Conservation (phyloP, 2,113 vertebrate genomes). For the Phoenicopterus ruber region DNA sequence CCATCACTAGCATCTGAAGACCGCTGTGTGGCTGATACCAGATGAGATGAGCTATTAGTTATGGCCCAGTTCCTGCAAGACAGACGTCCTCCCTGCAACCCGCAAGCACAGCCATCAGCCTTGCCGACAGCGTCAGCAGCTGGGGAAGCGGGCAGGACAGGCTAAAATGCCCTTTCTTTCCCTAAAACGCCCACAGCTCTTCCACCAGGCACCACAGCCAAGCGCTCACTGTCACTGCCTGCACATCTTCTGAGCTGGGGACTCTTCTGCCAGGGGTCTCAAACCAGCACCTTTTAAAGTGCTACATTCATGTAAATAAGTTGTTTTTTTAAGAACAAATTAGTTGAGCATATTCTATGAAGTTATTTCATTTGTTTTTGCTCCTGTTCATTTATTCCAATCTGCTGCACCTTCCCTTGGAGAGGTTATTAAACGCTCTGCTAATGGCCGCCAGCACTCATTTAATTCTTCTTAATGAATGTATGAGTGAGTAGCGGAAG, state of each 20-base stretch:
- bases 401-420: slow-evolving; percentile 57
- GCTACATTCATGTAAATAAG: not conserved
- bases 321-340: not conserved
- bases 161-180: not conserved
- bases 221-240: not conserved
- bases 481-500: slow-evolving; percentile 51
- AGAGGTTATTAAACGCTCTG: slow-evolving; percentile 58
- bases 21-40: not conserved
- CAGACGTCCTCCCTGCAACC: not conserved
- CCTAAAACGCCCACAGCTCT: not conserved
- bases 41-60: not conserved
- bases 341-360: slow-evolving; percentile 29
- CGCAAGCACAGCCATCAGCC: not conserved
- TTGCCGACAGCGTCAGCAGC: not conserved
- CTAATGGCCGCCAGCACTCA: slow-evolving; percentile 53
- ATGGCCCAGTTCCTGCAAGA: not conserved
- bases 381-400: slow-evolving; percentile 59
- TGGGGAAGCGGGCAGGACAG: not conserved
- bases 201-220: not conserved
- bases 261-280: not conserved
- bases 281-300: not conserved
- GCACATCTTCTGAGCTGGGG: not conserved
- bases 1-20: not conserved
- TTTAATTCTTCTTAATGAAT: slow-evolving; percentile 64
- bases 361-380: slow-evolving; percentile 55